A percentile compares a stretch with the other conserved stretches of the same genome.
These are phyloP conservation scores for Falco cherrug DNA, from an alignment of 2,797 vertebrate genomes.

Conservation along the genomic window DNA sequence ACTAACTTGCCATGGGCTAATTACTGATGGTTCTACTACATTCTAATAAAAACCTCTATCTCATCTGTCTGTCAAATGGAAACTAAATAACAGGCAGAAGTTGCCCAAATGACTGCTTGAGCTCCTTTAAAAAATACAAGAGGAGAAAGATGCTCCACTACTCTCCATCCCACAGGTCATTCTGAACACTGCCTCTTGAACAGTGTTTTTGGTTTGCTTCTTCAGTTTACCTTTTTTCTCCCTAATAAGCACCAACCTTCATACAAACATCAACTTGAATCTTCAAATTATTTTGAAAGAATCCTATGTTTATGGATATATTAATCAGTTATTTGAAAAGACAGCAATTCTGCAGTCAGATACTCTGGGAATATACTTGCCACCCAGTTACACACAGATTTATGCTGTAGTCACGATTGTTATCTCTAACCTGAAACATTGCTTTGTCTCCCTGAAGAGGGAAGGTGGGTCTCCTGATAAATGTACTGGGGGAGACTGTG, in stretches of 20 bases:
- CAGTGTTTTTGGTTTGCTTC: background rate
- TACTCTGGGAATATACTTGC: background rate
- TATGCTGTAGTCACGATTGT: background rate
- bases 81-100: constrained; percentile 22
- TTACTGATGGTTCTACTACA: constrained; percentile 27
- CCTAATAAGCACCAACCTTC: background rate
- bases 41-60: constrained; percentile 53
- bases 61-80: constrained; percentile 29
- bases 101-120: background rate
- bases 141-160: background rate
- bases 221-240: background rate
- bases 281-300: constrained; percentile 2
- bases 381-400: background rate
- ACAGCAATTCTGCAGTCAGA: background rate
- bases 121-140: background rate
- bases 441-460: constrained; percentile 3
- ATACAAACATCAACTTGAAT: background rate
- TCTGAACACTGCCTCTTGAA: background rate
- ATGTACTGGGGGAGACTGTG: background rate
- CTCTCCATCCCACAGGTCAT: background rate
- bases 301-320: background rate
- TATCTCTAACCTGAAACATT: constrained; percentile 13
- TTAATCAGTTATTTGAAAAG: background rate
- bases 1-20: background rate
- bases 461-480: constrained; percentile 5